phyloP scores from a whole-genome alignment of 2,797 vertebrate species.

The Hydrolagus colliei region DNA sequence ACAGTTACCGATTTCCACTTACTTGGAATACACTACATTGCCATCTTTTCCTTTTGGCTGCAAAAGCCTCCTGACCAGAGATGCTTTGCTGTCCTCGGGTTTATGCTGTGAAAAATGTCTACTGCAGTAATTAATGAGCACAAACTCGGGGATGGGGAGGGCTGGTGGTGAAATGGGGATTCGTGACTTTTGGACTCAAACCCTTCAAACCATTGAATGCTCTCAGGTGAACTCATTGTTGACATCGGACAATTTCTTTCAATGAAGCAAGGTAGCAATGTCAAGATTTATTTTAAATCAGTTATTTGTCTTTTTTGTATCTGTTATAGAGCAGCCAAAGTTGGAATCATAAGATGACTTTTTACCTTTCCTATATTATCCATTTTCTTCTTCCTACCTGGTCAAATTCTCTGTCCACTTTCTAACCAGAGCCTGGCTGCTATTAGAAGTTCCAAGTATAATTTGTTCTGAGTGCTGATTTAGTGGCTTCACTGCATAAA shows the following conservation, averaged over 20 bases:
- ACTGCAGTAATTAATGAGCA: not conserved
- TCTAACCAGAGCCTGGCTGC: too few relatives aligned
- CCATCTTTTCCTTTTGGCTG: not conserved
- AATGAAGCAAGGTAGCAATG: not conserved
- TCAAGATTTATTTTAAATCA: not conserved
- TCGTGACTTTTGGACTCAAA: not conserved
- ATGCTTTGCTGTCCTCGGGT: too few relatives aligned
- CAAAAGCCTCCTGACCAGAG: not conserved
- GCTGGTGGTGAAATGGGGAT: not conserved
- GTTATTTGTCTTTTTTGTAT: not conserved
- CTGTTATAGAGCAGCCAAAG: not conserved
- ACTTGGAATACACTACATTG: too few relatives aligned
- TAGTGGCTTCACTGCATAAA: too few relatives aligned
- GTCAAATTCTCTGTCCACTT: too few relatives aligned
- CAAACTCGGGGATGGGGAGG: not conserved
- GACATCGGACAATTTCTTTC: not conserved
- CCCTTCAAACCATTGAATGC: not conserved
- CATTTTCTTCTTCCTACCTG: too few relatives aligned
- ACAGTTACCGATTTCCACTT: too few relatives aligned
- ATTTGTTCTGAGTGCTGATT: too few relatives aligned
- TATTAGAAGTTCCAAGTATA: too few relatives aligned
- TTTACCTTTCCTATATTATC: too few relatives aligned
- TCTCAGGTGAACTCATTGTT: conserved; percentile 21
- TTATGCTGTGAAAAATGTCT: conserved; percentile 29
- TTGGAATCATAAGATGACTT: not conserved